phyloP scores from a whole-genome alignment of 2,888 invertebrate genomes.

The Galeruca laticollis region DNA sequence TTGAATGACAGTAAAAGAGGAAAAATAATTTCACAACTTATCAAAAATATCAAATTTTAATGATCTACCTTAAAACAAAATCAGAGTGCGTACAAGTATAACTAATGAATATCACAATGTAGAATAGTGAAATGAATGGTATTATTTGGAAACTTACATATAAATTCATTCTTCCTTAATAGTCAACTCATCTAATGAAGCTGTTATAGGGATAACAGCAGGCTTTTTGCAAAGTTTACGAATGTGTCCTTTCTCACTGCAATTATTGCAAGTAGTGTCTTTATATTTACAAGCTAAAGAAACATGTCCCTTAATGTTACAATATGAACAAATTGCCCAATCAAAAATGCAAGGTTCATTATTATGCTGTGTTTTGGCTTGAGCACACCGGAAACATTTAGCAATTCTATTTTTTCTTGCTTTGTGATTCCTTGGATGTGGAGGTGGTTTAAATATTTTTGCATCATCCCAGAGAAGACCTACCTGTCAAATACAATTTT shows the following conservation, averaged over 20 bases:
- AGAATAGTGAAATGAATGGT: too few relatives aligned
- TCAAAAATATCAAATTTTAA: too few relatives aligned
- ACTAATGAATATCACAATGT: neutral
- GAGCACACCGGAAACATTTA: conserved; percentile 39
- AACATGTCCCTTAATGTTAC: conserved; percentile 39
- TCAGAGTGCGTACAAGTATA: too few relatives aligned
- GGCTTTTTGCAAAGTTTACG: conserved; percentile 32
- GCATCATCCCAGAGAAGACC: conserved; percentile 35
- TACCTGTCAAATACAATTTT: neutral
- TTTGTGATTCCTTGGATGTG: conserved; percentile 28
- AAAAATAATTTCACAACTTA: too few relatives aligned
- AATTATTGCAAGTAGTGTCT: conserved; percentile 36
- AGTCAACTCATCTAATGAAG: neutral
- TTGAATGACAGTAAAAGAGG: too few relatives aligned
- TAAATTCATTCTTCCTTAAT: neutral
- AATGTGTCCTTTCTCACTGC: conserved; percentile 37
- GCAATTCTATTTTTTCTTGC: conserved; percentile 32
- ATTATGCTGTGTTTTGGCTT: conserved; percentile 22
- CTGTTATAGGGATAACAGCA: neutral
- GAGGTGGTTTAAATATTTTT: neutral
- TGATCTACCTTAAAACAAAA: too few relatives aligned
- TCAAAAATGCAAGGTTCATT: conserved; percentile 37
- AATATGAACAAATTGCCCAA: conserved; percentile 35
- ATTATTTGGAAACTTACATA: neutral
- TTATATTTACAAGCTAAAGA: conserved; percentile 42